These are phyloP conservation scores for Casuarius casuarius DNA, from an alignment of 2,113 vertebrate genomes.

Conservation along the genomic window DNA sequence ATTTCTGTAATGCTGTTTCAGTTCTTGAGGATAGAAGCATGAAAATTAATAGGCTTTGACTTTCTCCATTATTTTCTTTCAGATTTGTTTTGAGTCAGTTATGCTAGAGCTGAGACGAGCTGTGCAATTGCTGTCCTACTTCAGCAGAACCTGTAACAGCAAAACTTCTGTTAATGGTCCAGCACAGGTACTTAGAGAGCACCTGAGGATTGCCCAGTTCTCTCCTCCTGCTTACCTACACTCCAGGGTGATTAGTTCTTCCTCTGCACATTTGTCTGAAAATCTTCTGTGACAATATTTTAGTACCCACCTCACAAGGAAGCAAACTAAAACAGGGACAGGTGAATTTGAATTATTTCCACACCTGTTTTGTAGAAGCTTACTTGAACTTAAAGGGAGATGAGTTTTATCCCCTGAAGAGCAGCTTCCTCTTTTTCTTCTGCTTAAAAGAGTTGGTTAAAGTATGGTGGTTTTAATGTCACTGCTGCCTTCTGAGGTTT, in stretches of 20 bases:
- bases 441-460: not conserved
- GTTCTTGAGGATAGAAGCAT: not conserved
- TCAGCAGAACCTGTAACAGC: too few species aligned
- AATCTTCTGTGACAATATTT: not conserved
- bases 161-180: not conserved
- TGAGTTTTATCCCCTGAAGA: not conserved
- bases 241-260: not conserved
- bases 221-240: not conserved
- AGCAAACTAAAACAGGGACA: not conserved
- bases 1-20: not conserved
- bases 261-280: not conserved
- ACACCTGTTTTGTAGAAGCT: not conserved
- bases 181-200: not conserved
- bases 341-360: not conserved
- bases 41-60: not conserved
- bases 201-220: not conserved
- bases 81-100: not conserved
- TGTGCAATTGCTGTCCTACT: too few species aligned
- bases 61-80: not conserved
- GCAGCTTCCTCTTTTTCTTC: not conserved
- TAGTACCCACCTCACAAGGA: not conserved
- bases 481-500: not conserved
- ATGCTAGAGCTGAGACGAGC: not conserved
- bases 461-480: not conserved
- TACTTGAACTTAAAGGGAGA: not conserved